Evolutionary conservation across 2,113 vertebrate genomes (phyloP), one percentile per base, ranked within the genome.

Genomic region (Heterotilapia buettikoferi): DNA sequence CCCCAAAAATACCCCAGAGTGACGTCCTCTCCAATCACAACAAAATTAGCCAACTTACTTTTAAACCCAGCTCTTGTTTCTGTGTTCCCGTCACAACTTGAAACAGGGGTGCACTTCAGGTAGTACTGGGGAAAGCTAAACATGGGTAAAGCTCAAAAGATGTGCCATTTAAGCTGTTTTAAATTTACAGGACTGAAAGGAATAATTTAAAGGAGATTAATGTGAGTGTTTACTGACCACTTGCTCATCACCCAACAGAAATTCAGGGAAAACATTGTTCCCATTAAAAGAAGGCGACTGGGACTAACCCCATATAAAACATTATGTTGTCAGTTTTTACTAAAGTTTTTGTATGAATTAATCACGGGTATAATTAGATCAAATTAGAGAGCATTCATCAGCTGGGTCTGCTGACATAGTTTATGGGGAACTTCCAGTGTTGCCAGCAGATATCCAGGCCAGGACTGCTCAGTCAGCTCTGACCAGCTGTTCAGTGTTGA

Each of bases 21-120:
- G 36, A 31, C 4, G 14, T 78, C 81, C 63, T 36, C 38, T 88
- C 81, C 61, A 91, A 88, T 86, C 84, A 90, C 88, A 90, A 86
- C 68, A 86, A 84, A 82, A 89, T 88, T 82, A 86, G 43, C 66
- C 52, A 50, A 36, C 78, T 80, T 63, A 53, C 68, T 85, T 88
- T 57, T 52, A 80, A 24, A 50, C 83, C 66, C 38, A 82, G 82
- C 57, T 83, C 61, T 85, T 82, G 52, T 91, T 86, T 90, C 68
- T 14, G 52, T 26, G 61, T 88, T 90, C 84, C 78, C 36, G 61
- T 82, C 54, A 84, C 50, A 88, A 89, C 82, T n/a, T 9, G 6
- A 63, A 45, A 36, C 43, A 73, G 9, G 18, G n/a, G 52, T 18
- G 29, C 13, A 40, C 13, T 86, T 66, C 13, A 82, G 47, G 66